phyloP scores from a whole-genome alignment of 2,888 invertebrate genomes.

The Amphipoea oculea region DNA sequence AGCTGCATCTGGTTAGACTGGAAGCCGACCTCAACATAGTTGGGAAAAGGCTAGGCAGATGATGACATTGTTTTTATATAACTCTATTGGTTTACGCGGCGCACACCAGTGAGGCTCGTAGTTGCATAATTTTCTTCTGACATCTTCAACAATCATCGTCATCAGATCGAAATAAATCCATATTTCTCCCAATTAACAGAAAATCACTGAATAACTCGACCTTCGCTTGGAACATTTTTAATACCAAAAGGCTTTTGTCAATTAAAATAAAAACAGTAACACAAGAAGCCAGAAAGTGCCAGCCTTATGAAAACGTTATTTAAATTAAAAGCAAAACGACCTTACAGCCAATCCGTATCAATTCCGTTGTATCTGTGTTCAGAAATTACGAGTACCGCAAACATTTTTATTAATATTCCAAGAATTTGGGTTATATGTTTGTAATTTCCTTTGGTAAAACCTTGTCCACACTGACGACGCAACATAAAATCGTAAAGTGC shows the following conservation, averaged over 20 bases:
- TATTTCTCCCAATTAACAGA: neutral
- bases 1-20: too few species aligned
- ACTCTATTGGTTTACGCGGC: neutral
- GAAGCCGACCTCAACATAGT: too few species aligned
- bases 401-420: constrained; percentile 63
- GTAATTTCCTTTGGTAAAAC: constrained; percentile 30
- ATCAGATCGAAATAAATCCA: too few species aligned
- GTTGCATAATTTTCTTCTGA: neutral
- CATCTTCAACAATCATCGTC: neutral
- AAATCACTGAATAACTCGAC: neutral
- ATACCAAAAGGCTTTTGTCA: neutral
- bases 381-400: constrained; percentile 36
- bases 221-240: neutral
- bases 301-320: constrained; percentile 11
- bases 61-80: neutral
- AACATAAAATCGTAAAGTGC: neutral
- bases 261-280: constrained; percentile 33
- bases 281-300: constrained; percentile 35
- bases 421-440: constrained; percentile 41
- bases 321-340: constrained; percentile 34
- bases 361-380: constrained; percentile 36
- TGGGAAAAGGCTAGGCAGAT: too few species aligned
- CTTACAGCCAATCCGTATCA: constrained; percentile 47
- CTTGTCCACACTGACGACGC: neutral
- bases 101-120: neutral